Conservation (phyloP, 1,140 invertebrate genomes). For the Drosophila nasuta region DNA sequence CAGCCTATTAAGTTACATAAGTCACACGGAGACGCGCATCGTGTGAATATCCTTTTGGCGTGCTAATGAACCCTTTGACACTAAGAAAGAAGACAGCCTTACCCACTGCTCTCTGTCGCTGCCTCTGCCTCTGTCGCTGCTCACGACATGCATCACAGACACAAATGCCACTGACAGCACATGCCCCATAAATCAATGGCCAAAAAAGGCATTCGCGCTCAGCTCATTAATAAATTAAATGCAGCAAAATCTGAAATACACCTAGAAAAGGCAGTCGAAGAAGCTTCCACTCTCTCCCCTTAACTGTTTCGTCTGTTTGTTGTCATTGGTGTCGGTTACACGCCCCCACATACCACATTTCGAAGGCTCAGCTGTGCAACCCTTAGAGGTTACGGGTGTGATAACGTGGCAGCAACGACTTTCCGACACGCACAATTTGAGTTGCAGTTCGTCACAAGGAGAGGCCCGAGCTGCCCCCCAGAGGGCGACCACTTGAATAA, state of each 20-base stretch:
- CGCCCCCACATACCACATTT: slow-evolving; percentile 36
- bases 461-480: slow-evolving; percentile 27
- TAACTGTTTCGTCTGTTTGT: not conserved
- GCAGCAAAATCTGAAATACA: slow-evolving; percentile 67
- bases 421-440: slow-evolving; percentile 77
- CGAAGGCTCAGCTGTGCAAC: slow-evolving; percentile 59
- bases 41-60: slow-evolving; percentile 77
- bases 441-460: slow-evolving; percentile 39
- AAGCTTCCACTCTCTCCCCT: not conserved
- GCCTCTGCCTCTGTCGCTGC: not conserved
- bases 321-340: slow-evolving; percentile 57
- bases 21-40: slow-evolving; percentile 52
- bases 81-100: slow-evolving; percentile 7
- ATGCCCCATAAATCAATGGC: slow-evolving; percentile 72
- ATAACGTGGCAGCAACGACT: slow-evolving; percentile 55
- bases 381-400: slow-evolving; percentile 68
- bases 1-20: slow-evolving; percentile 83
- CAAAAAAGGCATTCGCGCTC: slow-evolving; percentile 37
- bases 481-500: slow-evolving; percentile 47
- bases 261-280: slow-evolving; percentile 38
- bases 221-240: slow-evolving; percentile 79
- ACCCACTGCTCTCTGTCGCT: slow-evolving; percentile 1
- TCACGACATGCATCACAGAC: slow-evolving; percentile 57
- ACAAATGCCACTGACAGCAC: slow-evolving; percentile 53
- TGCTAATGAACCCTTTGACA: slow-evolving; percentile 77